phyloP scores from a whole-genome alignment of 2,888 invertebrate genomes.

The Amblyteles armatorius region DNA sequence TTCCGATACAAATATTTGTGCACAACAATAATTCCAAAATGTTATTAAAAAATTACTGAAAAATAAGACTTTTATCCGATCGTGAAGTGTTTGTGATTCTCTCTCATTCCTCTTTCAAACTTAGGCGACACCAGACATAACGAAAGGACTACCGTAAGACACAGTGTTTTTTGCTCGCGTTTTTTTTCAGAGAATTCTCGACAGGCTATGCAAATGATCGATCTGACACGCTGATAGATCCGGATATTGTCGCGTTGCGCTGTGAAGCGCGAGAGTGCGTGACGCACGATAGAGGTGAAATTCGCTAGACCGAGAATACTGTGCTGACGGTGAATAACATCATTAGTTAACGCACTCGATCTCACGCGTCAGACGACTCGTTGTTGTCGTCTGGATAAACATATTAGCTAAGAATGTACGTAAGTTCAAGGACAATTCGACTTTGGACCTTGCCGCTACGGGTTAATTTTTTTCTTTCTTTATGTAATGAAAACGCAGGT shows the following conservation, averaged over 20 bases:
- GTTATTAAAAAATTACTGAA: too few relatives aligned
- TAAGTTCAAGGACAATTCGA: constrained; percentile 48
- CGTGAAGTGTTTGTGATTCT: too few relatives aligned
- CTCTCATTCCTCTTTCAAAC: too few relatives aligned
- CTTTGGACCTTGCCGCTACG: background rate
- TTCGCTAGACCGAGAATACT: background rate
- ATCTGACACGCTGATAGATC: background rate
- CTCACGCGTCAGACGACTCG: constrained; percentile 42
- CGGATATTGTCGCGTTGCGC: background rate
- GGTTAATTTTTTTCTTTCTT: background rate
- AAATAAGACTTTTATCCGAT: too few relatives aligned
- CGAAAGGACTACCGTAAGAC: too few relatives aligned
- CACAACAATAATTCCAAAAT: too few relatives aligned
- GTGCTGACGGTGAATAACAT: constrained; percentile 7
- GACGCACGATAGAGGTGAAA: constrained; percentile 19
- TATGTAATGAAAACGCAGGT: background rate
- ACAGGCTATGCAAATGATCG: constrained; percentile 13
- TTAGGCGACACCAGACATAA: too few relatives aligned
- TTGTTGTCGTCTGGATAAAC: constrained; percentile 45
- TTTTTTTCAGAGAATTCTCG: background rate
- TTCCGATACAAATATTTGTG: too few relatives aligned
- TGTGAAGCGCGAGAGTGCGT: background rate
- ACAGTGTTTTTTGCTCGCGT: background rate
- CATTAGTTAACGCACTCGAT: constrained; percentile 19
- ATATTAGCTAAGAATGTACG: constrained; percentile 41